These are phyloP conservation scores for Lypha dubia DNA, from an alignment of 2,888 invertebrate genomes.

Conservation along the genomic window DNA sequence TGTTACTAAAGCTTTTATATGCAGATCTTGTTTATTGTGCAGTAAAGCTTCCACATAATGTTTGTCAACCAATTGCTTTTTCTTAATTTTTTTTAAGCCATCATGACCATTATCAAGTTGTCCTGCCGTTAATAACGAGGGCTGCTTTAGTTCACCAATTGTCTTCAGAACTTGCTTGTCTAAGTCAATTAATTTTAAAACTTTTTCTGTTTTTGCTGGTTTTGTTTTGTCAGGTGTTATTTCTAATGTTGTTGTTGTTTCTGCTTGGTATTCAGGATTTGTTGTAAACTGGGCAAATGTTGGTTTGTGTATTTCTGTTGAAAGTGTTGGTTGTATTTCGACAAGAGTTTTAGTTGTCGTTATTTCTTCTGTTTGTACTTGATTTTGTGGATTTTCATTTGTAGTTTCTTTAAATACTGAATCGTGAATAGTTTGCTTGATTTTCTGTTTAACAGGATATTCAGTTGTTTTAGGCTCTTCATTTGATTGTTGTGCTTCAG, in stretches of 20 bases:
- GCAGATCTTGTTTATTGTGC: conserved; percentile 43
- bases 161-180: conserved; percentile 74
- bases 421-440: neutral
- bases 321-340: neutral
- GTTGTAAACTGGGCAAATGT: neutral
- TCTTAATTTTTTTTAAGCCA: conserved; percentile 81
- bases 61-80: conserved; percentile 81
- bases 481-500: neutral
- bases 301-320: neutral
- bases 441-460: conserved; percentile 7
- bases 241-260: conserved; percentile 36
- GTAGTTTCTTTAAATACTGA: neutral
- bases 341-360: neutral
- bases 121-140: conserved; percentile 21
- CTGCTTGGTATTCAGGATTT: neutral
- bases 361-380: conserved; percentile 5
- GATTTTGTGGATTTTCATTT: neutral
- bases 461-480: conserved; percentile 15
- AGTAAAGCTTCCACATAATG: conserved; percentile 75
- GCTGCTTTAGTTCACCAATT: conserved; percentile 50
- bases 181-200: conserved; percentile 78
- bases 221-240: neutral
- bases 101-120: conserved; percentile 79
- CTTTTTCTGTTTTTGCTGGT: conserved; percentile 57
- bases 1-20: conserved; percentile 15